Conservation (phyloP, 2,888 invertebrate genomes). For the Leptothorax acervorum region DNA sequence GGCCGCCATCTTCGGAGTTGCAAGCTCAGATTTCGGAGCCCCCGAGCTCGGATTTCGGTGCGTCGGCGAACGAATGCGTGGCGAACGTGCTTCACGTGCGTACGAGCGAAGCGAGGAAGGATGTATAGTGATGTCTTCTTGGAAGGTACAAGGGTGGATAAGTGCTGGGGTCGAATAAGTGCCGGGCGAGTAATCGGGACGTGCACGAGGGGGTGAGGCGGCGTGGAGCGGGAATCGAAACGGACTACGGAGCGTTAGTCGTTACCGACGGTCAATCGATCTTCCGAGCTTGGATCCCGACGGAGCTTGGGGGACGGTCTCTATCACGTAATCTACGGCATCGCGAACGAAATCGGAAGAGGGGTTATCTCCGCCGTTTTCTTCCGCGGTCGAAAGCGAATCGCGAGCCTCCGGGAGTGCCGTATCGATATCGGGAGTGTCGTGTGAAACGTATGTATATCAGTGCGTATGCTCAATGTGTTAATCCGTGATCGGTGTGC, state of each 20-base stretch:
- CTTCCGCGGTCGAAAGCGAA: not conserved
- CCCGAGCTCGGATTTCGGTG: not conserved
- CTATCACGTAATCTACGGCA: not conserved
- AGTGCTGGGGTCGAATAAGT: not conserved
- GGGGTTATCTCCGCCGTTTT: too few relatives aligned
- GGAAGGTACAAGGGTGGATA: too few relatives aligned
- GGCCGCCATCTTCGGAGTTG: not conserved
- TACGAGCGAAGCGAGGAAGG: too few relatives aligned
- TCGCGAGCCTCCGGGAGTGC: not conserved
- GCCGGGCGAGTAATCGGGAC: not conserved
- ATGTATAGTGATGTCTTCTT: too few relatives aligned
- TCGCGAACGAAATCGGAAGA: not conserved
- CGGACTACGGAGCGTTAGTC: too few relatives aligned
- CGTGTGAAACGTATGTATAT: not conserved
- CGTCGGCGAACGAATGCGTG: not conserved
- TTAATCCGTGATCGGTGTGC: constrained; percentile 6
- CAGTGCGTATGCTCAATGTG: constrained; percentile 1
- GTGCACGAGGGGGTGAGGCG: too few relatives aligned
- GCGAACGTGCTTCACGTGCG: not conserved
- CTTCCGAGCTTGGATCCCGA: not conserved
- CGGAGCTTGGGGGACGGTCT: not conserved
- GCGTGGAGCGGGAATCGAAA: too few relatives aligned
- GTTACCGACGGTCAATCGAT: too few relatives aligned
- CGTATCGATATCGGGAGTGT: not conserved
- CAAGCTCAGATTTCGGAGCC: not conserved